phyloP scores from a whole-genome alignment of 1,140 invertebrate genomes.

The Aphelenchoides besseyi region DNA sequence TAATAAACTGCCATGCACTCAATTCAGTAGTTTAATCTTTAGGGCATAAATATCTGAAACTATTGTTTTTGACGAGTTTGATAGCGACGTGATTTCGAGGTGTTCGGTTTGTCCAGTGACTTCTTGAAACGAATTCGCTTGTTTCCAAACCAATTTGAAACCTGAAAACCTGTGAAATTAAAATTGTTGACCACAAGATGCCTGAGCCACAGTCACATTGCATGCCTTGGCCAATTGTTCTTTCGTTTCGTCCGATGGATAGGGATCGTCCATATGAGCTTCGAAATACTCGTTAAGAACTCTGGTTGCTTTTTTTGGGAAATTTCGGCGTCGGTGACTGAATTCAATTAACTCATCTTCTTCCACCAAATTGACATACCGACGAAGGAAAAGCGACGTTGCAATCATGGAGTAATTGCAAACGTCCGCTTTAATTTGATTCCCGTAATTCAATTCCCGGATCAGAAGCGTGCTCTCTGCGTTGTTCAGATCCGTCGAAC shows the following conservation, averaged over 20 bases:
- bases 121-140: conserved; percentile 68
- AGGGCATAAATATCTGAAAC: neutral
- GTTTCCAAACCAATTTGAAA: conserved; percentile 68
- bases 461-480: conserved; percentile 11
- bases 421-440: conserved; percentile 20
- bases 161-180: conserved; percentile 53
- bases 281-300: conserved; percentile 67
- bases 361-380: too few relatives aligned
- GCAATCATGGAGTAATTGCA: conserved; percentile 20
- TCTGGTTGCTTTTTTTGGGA: conserved; percentile 66
- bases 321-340: conserved; percentile 66
- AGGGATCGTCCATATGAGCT: conserved; percentile 66
- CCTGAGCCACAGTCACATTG: conserved; percentile 66
- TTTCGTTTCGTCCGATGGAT: conserved; percentile 66
- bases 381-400: conserved; percentile 3
- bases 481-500: neutral
- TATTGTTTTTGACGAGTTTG: neutral
- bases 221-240: conserved; percentile 66
- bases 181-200: conserved; percentile 28
- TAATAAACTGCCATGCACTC: neutral
- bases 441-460: conserved; percentile 7
- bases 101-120: conserved; percentile 65
- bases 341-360: conserved; percentile 32
- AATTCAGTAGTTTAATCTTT: neutral
- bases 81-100: conserved; percentile 49